Evolutionary conservation across 2,888 invertebrate genomes (phyloP), one percentile per base, ranked within the genome.

Genomic region (Hyles lineata): DNA sequence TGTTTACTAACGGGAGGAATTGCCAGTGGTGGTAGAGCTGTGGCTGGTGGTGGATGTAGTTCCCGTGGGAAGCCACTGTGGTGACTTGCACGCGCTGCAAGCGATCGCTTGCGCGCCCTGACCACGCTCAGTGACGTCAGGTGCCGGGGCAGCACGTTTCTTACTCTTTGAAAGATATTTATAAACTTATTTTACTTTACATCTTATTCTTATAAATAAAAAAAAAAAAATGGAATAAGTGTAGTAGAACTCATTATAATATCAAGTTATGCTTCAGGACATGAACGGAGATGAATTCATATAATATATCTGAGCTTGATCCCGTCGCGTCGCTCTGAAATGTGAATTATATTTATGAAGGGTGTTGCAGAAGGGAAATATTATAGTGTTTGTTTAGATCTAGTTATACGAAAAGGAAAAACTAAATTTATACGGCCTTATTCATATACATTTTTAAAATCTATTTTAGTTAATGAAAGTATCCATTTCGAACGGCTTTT

Each of bases 11-110:
- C 96, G 95, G 73, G 96, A 95, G 59, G 96, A 96, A 85, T 94
- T 95, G 9, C 95, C 96, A 75, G 96, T 96, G 72, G 95, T 95
- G 75, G 95, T 95, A 75, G 96, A 96, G 81, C 96, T 96, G 85
- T 95, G 95, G 82, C 95, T 95, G 76, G 95, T 95, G 74, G 92
- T 91, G 73, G 95, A 95, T 23, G 90, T 87, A 85, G 95, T 87
- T 83, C 95, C 87, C 79, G 95, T 88, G 69, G 93, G 87, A 72
- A 93, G 78, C 96, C 95, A 93, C 79, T 91, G 92, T 43, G 90
- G 87, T 0, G 90, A 85, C 80, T 93, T 92, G 83, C 93, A 93
- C 23, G 87, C 90, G 79, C 80, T 87, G 85, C 92, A 94, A 55
- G 86, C 78, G 23, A 79, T 78, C 60, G 79, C 77, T 59, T 87